Conservation (phyloP, 2,113 vertebrate species). For the Pagrus major region DNA sequence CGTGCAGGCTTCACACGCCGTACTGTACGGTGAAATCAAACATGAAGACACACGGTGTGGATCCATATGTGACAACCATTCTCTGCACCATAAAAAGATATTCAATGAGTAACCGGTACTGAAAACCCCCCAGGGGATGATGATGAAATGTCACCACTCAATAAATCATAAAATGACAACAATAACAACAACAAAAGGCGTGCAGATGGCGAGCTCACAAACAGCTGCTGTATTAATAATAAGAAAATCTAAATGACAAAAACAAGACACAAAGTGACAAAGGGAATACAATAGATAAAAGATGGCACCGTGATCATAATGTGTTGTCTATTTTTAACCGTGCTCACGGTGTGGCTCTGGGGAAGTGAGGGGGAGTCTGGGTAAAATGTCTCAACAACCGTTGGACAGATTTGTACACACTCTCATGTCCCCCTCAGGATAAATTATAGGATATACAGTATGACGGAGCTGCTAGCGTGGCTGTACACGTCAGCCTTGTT, state of each 20-base stretch:
- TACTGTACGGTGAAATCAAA: slow-evolving; percentile 3
- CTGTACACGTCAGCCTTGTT: too few species aligned
- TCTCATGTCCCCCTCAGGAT: background rate
- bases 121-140: background rate
- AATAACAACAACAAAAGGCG: slow-evolving; percentile 1
- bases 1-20: slow-evolving; percentile 14
- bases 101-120: background rate
- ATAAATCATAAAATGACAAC: background rate
- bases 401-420: background rate
- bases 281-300: background rate
- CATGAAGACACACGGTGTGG: background rate
- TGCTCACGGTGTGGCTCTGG: background rate
- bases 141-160: background rate
- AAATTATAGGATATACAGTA: background rate
- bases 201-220: background rate
- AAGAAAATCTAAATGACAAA: background rate
- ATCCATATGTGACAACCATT: background rate
- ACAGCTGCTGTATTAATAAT: background rate
- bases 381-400: background rate
- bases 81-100: background rate
- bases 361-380: too few species aligned
- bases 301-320: background rate
- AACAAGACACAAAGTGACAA: background rate
- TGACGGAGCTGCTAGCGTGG: background rate
- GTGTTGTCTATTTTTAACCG: background rate